A percentile compares a stretch with the other conserved stretches of the same genome.
Evolutionary conservation across 2,888 invertebrate genomes (phyloP).

Genomic region (Abscondita cerata): DNA sequence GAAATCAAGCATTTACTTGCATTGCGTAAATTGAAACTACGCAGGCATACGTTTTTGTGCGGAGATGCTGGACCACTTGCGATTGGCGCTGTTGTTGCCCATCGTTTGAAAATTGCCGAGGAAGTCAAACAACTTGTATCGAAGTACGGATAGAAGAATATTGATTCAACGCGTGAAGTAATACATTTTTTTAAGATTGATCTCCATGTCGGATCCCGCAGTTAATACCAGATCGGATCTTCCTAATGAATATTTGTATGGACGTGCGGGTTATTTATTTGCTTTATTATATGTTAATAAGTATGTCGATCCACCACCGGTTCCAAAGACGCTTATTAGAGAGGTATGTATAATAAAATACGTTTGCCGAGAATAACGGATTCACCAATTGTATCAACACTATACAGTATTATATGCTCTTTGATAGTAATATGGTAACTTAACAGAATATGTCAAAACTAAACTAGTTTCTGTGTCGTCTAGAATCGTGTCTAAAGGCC

Average conservation of each 20-base stretch:
- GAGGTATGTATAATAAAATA: too few species aligned
- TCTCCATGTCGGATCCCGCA: constrained; percentile 62
- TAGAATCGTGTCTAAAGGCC: too few species aligned
- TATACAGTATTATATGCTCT: too few species aligned
- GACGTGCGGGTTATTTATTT: constrained; percentile 83
- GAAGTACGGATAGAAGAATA: constrained; percentile 65
- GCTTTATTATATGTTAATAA: constrained; percentile 77
- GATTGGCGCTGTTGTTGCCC: constrained; percentile 65
- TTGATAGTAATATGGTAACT: too few species aligned
- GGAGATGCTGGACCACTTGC: constrained; percentile 74
- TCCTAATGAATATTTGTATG: constrained; percentile 87
- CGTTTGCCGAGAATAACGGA: too few species aligned
- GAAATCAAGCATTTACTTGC: constrained; percentile 59
- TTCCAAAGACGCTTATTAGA: constrained; percentile 66
- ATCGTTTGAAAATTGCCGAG: constrained; percentile 63
- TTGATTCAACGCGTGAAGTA: neutral
- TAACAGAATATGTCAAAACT: too few species aligned
- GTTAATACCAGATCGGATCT: constrained; percentile 61
- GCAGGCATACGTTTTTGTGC: constrained; percentile 70
- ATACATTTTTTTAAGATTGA: constrained; percentile 60
- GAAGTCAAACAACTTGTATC: constrained; percentile 61
- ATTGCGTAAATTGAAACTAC: constrained; percentile 58
- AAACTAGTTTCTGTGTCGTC: too few species aligned
- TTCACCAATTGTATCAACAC: too few species aligned
- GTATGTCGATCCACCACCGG: constrained; percentile 65